Conservation (phyloP, 2,113 vertebrate genomes). For the Caranx ignobilis region DNA sequence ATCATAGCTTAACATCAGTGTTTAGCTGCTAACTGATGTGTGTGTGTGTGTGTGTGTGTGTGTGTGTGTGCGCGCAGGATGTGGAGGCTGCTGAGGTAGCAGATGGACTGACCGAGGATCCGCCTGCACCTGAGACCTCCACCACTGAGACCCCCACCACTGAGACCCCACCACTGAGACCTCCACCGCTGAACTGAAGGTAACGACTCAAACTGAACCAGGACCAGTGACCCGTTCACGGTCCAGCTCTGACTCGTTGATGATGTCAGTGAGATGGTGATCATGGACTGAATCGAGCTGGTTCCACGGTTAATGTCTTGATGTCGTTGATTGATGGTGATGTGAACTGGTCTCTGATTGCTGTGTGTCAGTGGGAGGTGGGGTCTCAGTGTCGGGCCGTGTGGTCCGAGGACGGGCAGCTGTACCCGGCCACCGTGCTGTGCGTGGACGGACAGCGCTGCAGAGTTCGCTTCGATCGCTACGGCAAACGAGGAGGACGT, state of each 20-base stretch:
- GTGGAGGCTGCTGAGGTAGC: neutral
- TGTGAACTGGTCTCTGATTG: too few species aligned
- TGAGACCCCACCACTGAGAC: too few species aligned
- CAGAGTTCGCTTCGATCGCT: conserved; percentile 69
- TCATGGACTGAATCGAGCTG: too few species aligned
- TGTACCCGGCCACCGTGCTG: conserved; percentile 63
- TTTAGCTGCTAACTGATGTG: too few species aligned
- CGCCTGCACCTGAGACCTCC: neutral
- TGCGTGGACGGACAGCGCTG: conserved; percentile 55
- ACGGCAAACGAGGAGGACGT: conserved; percentile 76
- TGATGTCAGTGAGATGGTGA: too few species aligned
- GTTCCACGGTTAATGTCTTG: too few species aligned
- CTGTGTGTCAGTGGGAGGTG: conserved; percentile 60
- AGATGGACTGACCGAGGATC: neutral
- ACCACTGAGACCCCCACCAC: neutral
- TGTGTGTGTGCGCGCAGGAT: neutral
- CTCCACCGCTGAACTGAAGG: neutral
- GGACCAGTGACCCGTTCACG: too few species aligned
- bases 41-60: neutral
- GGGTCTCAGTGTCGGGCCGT: conserved; percentile 61
- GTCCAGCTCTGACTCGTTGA: too few species aligned
- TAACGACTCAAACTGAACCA: neutral
- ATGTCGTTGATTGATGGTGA: too few species aligned
- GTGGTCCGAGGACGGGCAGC: conserved; percentile 69
- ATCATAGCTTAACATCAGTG: too few species aligned